Percentiles rank a stretch among this genome's conserved stretches.
Evolutionary conservation across 2,797 vertebrate genomes (phyloP).

Genomic region (Intellagama lesueurii): DNA sequence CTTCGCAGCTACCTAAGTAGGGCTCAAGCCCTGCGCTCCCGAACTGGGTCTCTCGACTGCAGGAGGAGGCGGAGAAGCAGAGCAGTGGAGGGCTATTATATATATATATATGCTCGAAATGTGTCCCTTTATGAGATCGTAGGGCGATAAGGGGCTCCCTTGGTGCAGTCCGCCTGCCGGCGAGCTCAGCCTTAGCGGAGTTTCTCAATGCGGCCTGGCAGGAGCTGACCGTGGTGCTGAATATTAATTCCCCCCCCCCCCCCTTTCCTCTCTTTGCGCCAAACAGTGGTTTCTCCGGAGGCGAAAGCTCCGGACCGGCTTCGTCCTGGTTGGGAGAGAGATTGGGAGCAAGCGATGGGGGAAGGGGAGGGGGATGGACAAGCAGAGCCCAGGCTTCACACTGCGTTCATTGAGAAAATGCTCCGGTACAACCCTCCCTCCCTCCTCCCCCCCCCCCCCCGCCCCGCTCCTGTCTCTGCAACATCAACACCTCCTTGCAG

Average conservation of each 20-base stretch:
- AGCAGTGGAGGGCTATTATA: too few species aligned
- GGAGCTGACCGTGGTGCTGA: slow-evolving; percentile 52
- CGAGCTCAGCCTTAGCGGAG: neutral
- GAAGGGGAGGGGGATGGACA: neutral
- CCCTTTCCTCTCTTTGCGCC: too few species aligned
- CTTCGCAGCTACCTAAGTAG: too few species aligned
- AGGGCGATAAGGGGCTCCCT: neutral
- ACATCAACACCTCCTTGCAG: slow-evolving; percentile 16
- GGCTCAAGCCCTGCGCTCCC: too few species aligned
- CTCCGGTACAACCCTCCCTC: neutral
- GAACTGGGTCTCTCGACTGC: too few species aligned
- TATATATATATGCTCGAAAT: neutral
- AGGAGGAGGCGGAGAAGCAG: neutral
- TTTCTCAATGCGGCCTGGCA: slow-evolving; percentile 25
- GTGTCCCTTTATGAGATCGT: neutral
- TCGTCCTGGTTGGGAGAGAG: slow-evolving; percentile 4
- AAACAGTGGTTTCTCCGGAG: too few species aligned
- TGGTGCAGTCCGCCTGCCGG: neutral
- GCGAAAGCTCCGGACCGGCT: slow-evolving; percentile 2
- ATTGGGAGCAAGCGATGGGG: neutral
- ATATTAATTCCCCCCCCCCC: slow-evolving; percentile 26
- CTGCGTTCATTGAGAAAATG: slow-evolving; percentile 20
- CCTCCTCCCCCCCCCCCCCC: too few species aligned
- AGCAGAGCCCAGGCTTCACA: neutral
- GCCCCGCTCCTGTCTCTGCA: neutral